Evolutionary conservation across 2,797 vertebrate genomes (phyloP).

Genomic region (Vireo griseus): DNA sequence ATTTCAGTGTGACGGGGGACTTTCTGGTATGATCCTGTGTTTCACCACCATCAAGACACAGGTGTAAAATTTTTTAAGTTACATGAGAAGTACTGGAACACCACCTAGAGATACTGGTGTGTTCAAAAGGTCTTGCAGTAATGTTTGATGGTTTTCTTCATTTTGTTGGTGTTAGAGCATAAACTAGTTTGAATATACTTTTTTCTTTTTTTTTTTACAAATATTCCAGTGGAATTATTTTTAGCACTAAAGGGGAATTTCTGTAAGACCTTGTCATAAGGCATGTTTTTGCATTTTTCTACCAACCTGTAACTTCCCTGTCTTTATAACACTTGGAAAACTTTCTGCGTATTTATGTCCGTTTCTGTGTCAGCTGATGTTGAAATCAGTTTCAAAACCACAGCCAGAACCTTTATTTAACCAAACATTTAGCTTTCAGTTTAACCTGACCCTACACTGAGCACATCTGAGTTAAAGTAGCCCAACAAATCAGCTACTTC

Average conservation of each 20-base stretch:
- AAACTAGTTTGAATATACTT: neutral
- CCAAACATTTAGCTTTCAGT: neutral
- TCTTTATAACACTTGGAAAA: neutral
- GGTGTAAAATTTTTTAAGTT: constrained; percentile 30
- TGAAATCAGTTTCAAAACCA: neutral
- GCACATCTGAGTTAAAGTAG: neutral
- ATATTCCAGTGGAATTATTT: neutral
- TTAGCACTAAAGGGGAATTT: neutral
- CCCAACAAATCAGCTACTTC: neutral
- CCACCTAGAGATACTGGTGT: constrained; percentile 33
- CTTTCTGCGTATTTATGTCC: neutral
- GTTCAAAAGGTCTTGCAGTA: constrained; percentile 45
- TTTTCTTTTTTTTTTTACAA: neutral
- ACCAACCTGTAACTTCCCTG: neutral
- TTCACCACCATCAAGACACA: constrained; percentile 52
- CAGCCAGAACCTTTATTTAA: neutral
- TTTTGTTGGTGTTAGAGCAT: neutral
- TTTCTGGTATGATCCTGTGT: constrained; percentile 16
- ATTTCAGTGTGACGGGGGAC: neutral
- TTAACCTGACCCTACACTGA: neutral
- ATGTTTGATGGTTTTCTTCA: constrained; percentile 41
- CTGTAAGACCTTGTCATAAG: neutral
- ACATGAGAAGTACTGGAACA: constrained; percentile 33
- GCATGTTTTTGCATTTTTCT: neutral
- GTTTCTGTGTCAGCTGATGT: neutral